These are phyloP conservation scores for Chelonus formosanus DNA, from an alignment of 2,888 invertebrate genomes.

Conservation along the genomic window DNA sequence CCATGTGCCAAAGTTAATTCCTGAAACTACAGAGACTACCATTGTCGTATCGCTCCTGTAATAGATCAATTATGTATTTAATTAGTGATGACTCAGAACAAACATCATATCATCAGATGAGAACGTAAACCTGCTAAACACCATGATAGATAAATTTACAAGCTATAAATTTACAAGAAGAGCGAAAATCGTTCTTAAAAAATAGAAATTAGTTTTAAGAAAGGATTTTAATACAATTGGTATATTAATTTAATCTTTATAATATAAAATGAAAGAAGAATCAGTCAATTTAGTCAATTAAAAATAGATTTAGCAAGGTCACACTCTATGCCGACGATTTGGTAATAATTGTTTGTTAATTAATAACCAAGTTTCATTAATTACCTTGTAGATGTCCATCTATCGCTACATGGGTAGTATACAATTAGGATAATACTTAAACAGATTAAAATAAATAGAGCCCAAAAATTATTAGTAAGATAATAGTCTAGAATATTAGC, in stretches of 20 bases:
- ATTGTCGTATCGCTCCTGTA: conserved; percentile 88
- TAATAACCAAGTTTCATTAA: background rate
- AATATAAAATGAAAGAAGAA: background rate
- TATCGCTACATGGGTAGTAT: conserved; percentile 82
- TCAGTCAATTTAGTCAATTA: background rate
- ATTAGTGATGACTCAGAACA: too few species aligned
- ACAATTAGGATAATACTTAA: conserved; percentile 76
- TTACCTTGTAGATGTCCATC: conserved; percentile 90
- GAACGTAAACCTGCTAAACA: too few species aligned
- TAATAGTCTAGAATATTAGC: conserved; percentile 79
- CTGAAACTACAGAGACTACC: conserved; percentile 83
- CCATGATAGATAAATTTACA: too few species aligned
- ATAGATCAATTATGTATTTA: conserved; percentile 40
- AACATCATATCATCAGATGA: too few species aligned
- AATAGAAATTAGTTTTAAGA: too few species aligned
- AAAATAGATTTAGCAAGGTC: too few species aligned
- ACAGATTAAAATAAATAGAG: conserved; percentile 73
- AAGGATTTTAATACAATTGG: background rate
- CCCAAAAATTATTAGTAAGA: conserved; percentile 73
- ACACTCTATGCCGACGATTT: too few species aligned
- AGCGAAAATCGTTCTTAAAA: too few species aligned
- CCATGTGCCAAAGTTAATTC: conserved; percentile 84
- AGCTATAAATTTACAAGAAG: too few species aligned
- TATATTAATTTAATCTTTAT: background rate
- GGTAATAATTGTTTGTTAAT: too few species aligned